Evolutionary conservation across 1,140 invertebrate genomes (phyloP).

Genomic region (Procambarus virginalis): DNA sequence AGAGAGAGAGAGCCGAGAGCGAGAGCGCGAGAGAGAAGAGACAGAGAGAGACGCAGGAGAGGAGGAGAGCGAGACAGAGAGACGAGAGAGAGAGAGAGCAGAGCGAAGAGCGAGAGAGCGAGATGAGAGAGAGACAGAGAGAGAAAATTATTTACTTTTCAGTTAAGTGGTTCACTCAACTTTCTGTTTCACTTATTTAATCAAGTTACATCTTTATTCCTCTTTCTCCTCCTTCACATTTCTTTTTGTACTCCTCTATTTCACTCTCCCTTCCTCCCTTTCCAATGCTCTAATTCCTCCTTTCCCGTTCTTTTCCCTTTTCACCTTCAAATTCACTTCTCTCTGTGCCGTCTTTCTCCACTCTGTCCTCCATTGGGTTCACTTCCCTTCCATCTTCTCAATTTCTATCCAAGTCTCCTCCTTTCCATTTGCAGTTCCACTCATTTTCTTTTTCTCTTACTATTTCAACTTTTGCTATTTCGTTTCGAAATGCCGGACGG

Average conservation of each 20-base stretch:
- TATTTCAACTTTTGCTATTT: no score
- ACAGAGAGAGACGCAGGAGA: not conserved
- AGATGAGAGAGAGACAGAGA: not conserved
- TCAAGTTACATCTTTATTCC: not conserved
- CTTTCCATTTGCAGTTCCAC: no score
- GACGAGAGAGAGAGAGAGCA: not conserved
- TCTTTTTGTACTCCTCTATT: not conserved
- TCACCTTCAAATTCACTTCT: not conserved
- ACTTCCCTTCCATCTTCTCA: not conserved
- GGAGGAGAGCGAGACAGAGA: constrained; percentile 5
- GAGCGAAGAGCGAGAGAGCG: not conserved
- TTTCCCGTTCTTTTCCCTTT: not conserved
- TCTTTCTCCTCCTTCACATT: not conserved
- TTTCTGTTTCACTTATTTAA: not conserved
- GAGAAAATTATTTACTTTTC: not conserved
- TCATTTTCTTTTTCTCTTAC: not conserved
- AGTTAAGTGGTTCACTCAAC: not conserved
- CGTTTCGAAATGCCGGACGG: no score
- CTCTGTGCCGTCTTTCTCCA: not conserved
- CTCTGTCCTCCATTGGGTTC: not conserved
- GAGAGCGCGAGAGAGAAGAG: not conserved
- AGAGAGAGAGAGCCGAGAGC: not conserved
- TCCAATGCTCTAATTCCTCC: not conserved
- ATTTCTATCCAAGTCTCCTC: no score
- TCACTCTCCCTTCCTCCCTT: not conserved